Conservation (phyloP, 2,113 vertebrate species). For the Stigmatopora argus region DNA sequence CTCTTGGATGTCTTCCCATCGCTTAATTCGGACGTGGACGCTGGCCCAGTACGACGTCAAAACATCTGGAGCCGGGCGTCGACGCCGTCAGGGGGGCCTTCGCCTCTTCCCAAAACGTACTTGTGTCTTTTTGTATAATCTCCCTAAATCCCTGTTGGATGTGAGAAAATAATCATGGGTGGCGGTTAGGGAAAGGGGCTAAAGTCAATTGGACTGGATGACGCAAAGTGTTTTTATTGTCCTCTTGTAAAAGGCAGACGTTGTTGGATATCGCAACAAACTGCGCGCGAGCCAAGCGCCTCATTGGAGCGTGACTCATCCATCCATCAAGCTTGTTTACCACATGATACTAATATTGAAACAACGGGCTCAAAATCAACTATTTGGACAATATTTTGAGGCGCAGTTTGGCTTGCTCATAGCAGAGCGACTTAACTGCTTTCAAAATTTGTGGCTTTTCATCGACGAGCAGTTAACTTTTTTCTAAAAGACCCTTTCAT, state of each 20-base stretch:
- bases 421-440: not conserved
- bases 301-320: not conserved
- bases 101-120: constrained; percentile 1
- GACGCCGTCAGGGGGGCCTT: not conserved
- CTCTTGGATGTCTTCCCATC: not conserved
- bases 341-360: not conserved
- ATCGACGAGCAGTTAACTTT: too few species aligned
- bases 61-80: constrained; percentile 2
- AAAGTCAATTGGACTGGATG: not conserved
- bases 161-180: not conserved
- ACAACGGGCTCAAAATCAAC: not conserved
- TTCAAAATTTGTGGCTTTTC: too few species aligned
- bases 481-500: too few species aligned
- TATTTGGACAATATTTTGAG: not conserved
- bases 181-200: not conserved
- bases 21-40: not conserved
- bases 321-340: not conserved
- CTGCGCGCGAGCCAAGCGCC: not conserved
- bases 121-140: not conserved
- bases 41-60: not conserved
- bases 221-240: not conserved
- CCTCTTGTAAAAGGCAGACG: not conserved
- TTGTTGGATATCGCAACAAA: not conserved
- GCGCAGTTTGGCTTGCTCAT: not conserved
- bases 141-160: not conserved